A percentile compares a stretch with the other conserved stretches of the same genome.
phyloP scores from a whole-genome alignment of 2,797 vertebrate genomes.

The Kryptolebias ocellatus region DNA sequence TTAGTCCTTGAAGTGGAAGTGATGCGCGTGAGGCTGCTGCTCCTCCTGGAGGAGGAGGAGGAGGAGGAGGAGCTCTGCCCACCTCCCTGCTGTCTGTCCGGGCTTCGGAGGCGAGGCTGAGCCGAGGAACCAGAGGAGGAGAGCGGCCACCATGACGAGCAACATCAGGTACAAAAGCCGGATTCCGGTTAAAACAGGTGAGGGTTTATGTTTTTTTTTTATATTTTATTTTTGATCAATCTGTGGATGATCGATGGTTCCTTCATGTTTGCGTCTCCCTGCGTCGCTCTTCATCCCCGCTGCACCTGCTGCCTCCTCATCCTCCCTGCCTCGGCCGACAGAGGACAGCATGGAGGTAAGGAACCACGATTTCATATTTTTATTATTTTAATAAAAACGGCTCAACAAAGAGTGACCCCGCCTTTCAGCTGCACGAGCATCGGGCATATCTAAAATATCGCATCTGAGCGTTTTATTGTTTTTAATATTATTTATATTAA shows the following conservation, averaged over 20 bases:
- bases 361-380: not conserved
- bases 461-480: not conserved
- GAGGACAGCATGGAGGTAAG: slow-evolving; percentile 83
- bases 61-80: slow-evolving; percentile 60
- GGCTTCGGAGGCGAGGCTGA: slow-evolving; percentile 49
- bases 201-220: slow-evolving; percentile 37
- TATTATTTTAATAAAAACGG: too few relatives aligned
- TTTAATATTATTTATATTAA: not conserved
- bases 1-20: not conserved
- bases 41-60: not conserved
- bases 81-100: slow-evolving; percentile 53
- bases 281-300: slow-evolving; percentile 71
- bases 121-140: slow-evolving; percentile 53
- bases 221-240: not conserved
- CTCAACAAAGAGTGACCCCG: too few relatives aligned
- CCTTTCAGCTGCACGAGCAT: not conserved
- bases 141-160: slow-evolving; percentile 86
- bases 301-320: slow-evolving; percentile 76
- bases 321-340: slow-evolving; percentile 60
- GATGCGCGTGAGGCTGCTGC: slow-evolving; percentile 8
- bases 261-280: slow-evolving; percentile 58
- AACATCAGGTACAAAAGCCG: slow-evolving; percentile 94
- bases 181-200: slow-evolving; percentile 91
- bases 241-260: slow-evolving; percentile 1
- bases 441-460: not conserved